Evolutionary conservation across 1,140 invertebrate genomes (phyloP).

Genomic region (Aphaenogaster floridana): DNA sequence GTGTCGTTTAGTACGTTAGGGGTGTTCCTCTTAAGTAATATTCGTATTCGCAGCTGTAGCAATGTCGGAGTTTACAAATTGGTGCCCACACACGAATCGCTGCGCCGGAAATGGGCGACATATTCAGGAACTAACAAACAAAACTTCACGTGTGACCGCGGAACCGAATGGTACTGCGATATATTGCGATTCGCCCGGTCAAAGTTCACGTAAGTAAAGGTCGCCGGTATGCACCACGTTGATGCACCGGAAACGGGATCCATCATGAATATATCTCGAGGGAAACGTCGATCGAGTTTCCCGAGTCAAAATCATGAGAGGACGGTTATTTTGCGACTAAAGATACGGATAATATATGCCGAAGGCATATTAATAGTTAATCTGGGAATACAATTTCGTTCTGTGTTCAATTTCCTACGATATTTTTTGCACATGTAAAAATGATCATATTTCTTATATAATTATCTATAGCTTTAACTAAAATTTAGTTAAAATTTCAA

Average conservation of each 20-base stretch:
- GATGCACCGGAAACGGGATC: conserved; percentile 30
- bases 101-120: neutral
- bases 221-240: neutral
- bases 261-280: conserved; percentile 4
- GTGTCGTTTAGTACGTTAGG: neutral
- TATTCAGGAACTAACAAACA: conserved; percentile 31
- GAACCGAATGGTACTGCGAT: conserved; percentile 20
- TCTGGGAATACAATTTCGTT: neutral
- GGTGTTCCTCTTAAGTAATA: conserved; percentile 23
- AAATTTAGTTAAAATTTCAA: neutral
- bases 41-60: neutral
- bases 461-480: neutral
- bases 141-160: conserved; percentile 33
- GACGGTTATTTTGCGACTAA: neutral
- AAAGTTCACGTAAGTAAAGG: conserved; percentile 36
- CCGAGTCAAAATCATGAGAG: conserved; percentile 11
- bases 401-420: neutral
- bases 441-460: neutral
- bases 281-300: conserved; percentile 44
- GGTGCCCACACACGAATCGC: neutral
- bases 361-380: neutral
- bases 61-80: conserved; percentile 35
- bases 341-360: neutral
- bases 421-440: neutral
- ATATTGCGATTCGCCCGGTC: conserved; percentile 32